phyloP scores from a whole-genome alignment of 2,113 vertebrate genomes.

The Triplophysa dalaica region DNA sequence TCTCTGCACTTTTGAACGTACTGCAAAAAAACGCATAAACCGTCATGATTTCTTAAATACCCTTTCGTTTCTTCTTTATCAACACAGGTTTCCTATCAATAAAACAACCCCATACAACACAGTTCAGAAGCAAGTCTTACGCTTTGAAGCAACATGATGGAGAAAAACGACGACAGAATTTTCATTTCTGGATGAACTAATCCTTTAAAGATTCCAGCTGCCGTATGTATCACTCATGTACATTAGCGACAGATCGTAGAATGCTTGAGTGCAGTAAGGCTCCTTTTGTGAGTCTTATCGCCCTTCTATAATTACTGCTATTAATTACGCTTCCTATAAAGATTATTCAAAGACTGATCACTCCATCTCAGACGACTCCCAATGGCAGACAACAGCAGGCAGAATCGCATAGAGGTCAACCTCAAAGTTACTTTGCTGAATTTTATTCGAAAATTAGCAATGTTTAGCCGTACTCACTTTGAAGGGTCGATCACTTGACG shows the following conservation, averaged over 20 bases:
- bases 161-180: no score
- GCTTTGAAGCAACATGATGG: no score
- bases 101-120: neutral
- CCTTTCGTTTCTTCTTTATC: no score
- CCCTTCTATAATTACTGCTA: slow-evolving; percentile 47
- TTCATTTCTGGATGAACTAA: no score
- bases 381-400: slow-evolving; percentile 27
- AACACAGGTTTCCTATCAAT: no score
- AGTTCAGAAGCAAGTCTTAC: no score
- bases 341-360: slow-evolving; percentile 22
- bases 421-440: slow-evolving; percentile 18
- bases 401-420: slow-evolving; percentile 25
- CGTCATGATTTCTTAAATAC: no score
- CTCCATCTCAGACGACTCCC: slow-evolving; percentile 16
- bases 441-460: no score
- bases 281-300: slow-evolving; percentile 48
- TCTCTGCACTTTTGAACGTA: no score
- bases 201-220: neutral
- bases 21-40: no score
- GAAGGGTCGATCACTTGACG: no score
- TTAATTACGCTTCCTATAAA: slow-evolving; percentile 48
- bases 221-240: slow-evolving; percentile 15
- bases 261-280: slow-evolving; percentile 19
- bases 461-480: no score
- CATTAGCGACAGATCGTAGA: slow-evolving; percentile 19